Base-by-base conservation (phyloP, 2,888 invertebrate genomes). In the Calameuta pallipes region DNA sequence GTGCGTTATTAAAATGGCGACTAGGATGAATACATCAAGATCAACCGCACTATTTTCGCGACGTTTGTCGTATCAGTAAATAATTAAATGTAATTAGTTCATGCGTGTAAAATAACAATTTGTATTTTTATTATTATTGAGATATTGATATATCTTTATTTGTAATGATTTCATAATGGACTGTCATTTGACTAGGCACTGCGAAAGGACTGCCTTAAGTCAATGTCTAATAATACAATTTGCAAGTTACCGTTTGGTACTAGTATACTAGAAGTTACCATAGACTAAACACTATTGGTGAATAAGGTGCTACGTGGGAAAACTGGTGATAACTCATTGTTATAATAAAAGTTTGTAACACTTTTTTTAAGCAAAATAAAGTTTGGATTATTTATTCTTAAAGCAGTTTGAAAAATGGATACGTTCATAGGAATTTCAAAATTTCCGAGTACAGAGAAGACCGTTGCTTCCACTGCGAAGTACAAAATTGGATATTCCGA, bases 401-500 rank as follows among this genome's bases (percentile, higher is more conserved):
- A 56, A 56, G 23, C 1, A 23, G 15, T 56, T 23, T 23, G 36
- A 56, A 56, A 56, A 23, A 23, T 56, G 23, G 9, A 56, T 56
- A 56, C 56, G 15, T 56, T 6, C 23, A 56, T 23, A 9, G 23
- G 2, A 6, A 56, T 23, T 9, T 56, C 56, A 23, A 56, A 56
- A 56, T 23, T 23, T 56, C 56, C 2, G 9, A 23, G 56, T 23
- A 56, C 23, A 9, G 56, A 56, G 36, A 11, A 11, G 13, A 35
- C 12, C 36, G 74, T 34, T 2, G 36, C 36, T 34, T 30, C 34
- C 23, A 33, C 36, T 15, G 35, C 23, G 23, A 90, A 90, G 75
- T 90, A 88, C 68, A 84, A 83, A 77, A 75, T 88, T 23, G 82
- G 81, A 15, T 78, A 80, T 37, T 90, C 90, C 23, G 84, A 87